Evolutionary conservation across 2,113 vertebrate genomes (phyloP).

Genomic region (Geothlypis trichas): DNA sequence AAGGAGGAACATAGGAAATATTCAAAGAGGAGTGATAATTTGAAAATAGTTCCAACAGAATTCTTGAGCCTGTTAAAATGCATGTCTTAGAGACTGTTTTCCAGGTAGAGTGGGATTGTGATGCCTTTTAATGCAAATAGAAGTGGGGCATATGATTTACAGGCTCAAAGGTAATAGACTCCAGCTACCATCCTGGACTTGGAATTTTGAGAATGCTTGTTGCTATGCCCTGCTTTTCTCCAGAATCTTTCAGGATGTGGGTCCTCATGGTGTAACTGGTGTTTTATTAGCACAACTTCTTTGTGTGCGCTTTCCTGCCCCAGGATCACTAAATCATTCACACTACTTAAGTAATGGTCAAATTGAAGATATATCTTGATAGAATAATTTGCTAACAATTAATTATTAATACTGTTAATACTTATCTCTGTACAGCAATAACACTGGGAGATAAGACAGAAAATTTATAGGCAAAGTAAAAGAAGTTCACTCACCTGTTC

Average conservation of each 20-base stretch:
- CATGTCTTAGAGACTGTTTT: not conserved
- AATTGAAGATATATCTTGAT: not conserved
- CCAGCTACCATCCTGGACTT: not conserved
- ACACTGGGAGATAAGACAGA: not conserved
- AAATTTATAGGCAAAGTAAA: not conserved
- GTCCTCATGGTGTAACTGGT: not conserved
- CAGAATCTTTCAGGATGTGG: not conserved
- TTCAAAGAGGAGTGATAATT: not conserved
- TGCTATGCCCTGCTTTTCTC: not conserved
- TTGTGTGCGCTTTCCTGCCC: not conserved
- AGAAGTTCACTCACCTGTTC: not conserved
- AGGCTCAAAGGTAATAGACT: not conserved
- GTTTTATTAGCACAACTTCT: not conserved
- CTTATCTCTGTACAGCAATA: not conserved
- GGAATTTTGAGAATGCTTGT: not conserved
- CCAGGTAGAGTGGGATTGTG: not conserved
- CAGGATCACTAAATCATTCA: not conserved
- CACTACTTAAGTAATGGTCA: not conserved
- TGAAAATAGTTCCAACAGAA: not conserved
- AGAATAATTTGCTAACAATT: not conserved
- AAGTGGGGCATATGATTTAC: not conserved
- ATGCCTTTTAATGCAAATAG: not conserved
- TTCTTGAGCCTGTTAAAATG: not conserved
- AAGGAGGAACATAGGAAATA: not conserved
- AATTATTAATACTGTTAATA: not conserved